Evolutionary conservation across 2,888 invertebrate species (phyloP), one percentile per base, ranked within the genome.

Genomic region (Monoplex corrugatus): DNA sequence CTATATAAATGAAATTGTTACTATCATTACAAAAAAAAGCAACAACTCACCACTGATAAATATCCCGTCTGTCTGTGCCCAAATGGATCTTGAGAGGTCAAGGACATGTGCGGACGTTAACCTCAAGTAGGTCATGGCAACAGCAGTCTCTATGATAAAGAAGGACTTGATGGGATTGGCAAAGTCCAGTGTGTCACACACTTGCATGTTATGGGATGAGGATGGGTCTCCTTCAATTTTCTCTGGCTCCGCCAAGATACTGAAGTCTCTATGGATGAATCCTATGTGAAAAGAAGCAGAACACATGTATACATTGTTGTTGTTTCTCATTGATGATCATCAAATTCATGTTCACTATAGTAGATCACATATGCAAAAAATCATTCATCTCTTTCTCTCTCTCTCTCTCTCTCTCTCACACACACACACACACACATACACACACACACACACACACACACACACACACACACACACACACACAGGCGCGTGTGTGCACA

Each of bases 211-310:
- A 32, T 57, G n/a, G 3, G 63, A 32, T 8, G 85, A 38, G 19
- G 85, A 83, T 8, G 16, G 16, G 50, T 43, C 5, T 6, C n/a
- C 68, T 10, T 35, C 68, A 23, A 13, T 32, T 10, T 72, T 32
- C 94, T 16, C 96, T 63, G 86, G 68, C 32, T 63, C 82, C 0
- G 98, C 97, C 8, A 98, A 95, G 8, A 99, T 97, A 96, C 99
- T 99, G 90, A 98, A 97, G 95, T 99, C 99, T 0, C 98, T 99
- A 95, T 99, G 99, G 91, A 99, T 98, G 8, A 98, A 91, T 94
- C 97, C 97, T 96, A 43, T 23, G 43, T 57, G 92, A 28, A 44
- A 82, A 1, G 1, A 28, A 80, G 43, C 23, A 82, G 10, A 43
- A 32, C n/a, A 43, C 5, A 82, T 38, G 63, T 68, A 68, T 68